Percentiles rank a stretch among this genome's conserved stretches.
Conservation (phyloP, 2,113 vertebrate genomes). For the Cacatua alba region DNA sequence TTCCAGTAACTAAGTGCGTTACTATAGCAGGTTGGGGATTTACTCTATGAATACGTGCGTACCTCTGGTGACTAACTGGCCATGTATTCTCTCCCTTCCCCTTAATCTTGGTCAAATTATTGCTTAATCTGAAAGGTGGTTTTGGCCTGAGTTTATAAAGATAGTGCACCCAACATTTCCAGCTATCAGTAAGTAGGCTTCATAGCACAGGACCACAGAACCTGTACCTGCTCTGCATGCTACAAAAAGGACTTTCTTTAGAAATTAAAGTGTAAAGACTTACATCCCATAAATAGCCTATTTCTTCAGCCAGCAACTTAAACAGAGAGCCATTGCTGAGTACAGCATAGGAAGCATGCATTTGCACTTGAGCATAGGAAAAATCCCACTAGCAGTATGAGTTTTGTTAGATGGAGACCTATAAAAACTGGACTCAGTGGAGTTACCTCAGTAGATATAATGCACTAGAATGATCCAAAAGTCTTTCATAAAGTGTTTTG, state of each 20-base stretch:
- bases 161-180: neutral
- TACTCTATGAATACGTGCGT: neutral
- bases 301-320: neutral
- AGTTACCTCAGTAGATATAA: neutral
- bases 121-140: slow-evolving; percentile 19
- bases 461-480: neutral
- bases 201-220: neutral
- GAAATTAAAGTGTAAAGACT: neutral
- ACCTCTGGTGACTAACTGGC: slow-evolving; percentile 38
- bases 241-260: neutral
- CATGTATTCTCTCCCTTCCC: slow-evolving; percentile 1
- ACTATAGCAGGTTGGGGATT: slow-evolving; percentile 43
- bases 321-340: rapidly evolving
- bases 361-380: neutral
- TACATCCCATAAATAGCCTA: neutral
- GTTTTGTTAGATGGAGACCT: neutral
- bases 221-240: neutral
- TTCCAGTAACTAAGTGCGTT: slow-evolving; percentile 53
- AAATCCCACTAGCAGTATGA: neutral
- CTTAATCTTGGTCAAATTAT: slow-evolving; percentile 28
- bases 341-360: neutral
- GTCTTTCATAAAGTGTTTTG: neutral
- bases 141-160: neutral
- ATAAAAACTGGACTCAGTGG: neutral
- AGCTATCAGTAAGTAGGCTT: neutral